A percentile compares a stretch with the other conserved stretches of the same genome.
phyloP scores from a whole-genome alignment of 30 jellyfish, hydroid and myxozoan species.

The Aurelia aurita region DNA sequence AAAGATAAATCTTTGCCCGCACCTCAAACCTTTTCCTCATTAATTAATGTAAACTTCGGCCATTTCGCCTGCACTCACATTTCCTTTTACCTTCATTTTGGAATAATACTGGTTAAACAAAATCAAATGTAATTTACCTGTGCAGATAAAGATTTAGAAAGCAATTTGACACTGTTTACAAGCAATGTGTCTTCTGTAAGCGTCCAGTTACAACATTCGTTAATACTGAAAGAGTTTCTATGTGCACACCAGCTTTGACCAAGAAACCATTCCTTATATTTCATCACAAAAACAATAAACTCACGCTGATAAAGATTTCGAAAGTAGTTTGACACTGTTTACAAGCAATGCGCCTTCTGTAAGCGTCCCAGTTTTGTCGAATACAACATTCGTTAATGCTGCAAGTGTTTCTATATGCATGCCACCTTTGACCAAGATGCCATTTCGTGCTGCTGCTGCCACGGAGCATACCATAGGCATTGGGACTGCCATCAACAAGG shows the following conservation, averaged over 20 bases:
- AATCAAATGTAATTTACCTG: no score
- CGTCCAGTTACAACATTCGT: conserved; percentile 80
- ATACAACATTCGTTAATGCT: conserved; percentile 22
- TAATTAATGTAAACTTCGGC: no score
- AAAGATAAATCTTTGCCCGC: no score
- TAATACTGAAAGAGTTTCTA: conserved; percentile 56
- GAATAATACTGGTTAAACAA: no score
- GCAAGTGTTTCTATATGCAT: conserved; percentile 63
- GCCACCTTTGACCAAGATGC: conserved; percentile 78
- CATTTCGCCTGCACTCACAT: no score
- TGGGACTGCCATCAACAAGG: conserved; percentile 82
- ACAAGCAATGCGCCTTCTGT: conserved; percentile 87
- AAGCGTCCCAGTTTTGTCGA: conserved; percentile 90
- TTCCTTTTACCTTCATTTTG: no score
- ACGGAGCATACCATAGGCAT: conserved; percentile 74
- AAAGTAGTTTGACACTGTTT: neutral
- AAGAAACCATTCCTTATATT: neutral
- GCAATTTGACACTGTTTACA: conserved; percentile 19
- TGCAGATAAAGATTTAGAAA: neutral
- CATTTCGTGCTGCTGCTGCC: conserved; percentile 72
- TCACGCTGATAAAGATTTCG: neutral
- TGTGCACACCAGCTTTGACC: conserved; percentile 62
- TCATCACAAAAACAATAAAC: no score
- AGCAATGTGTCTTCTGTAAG: conserved; percentile 83
- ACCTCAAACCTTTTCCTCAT: no score